phyloP scores from a whole-genome alignment of 2,888 invertebrate species.

The Amphipyra tragopoginis region DNA sequence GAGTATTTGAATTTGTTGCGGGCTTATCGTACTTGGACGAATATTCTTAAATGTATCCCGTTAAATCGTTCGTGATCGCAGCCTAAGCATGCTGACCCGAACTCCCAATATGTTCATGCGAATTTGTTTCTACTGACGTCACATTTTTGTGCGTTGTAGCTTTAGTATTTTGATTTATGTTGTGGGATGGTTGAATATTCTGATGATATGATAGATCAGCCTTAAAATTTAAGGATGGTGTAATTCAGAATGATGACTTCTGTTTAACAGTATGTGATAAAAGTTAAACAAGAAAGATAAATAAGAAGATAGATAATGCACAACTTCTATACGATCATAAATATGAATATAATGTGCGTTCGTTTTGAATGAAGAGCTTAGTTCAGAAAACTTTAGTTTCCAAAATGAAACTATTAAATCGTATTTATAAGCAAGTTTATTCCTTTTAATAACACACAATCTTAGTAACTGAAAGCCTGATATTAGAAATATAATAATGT shows the following conservation, averaged over 20 bases:
- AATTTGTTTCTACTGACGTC: conserved; percentile 31
- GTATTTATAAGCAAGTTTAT: conserved; percentile 11
- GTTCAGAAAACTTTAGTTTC: neutral
- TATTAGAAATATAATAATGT: conserved; percentile 17
- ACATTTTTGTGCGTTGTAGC: conserved; percentile 30
- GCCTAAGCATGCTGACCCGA: conserved; percentile 73
- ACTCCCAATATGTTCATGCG: conserved; percentile 45
- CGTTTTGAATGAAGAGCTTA: neutral
- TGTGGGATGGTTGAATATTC: neutral
- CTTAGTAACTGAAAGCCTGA: conserved; percentile 18
- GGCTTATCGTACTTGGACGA: conserved; percentile 74
- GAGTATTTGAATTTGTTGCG: conserved; percentile 81
- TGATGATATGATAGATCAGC: neutral
- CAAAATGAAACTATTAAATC: conserved; percentile 9
- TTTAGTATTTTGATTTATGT: conserved; percentile 12
- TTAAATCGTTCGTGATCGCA: conserved; percentile 67
- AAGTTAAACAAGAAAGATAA: no score
- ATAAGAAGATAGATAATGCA: no score
- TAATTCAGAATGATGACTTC: no score
- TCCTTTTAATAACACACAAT: conserved; percentile 15
- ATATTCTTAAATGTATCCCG: conserved; percentile 75
- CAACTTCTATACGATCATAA: no score
- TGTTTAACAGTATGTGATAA: no score
- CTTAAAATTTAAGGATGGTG: no score
- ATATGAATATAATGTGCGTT: neutral